phyloP scores from a whole-genome alignment of 2,113 vertebrate species.

The Colaptes auratus region DNA sequence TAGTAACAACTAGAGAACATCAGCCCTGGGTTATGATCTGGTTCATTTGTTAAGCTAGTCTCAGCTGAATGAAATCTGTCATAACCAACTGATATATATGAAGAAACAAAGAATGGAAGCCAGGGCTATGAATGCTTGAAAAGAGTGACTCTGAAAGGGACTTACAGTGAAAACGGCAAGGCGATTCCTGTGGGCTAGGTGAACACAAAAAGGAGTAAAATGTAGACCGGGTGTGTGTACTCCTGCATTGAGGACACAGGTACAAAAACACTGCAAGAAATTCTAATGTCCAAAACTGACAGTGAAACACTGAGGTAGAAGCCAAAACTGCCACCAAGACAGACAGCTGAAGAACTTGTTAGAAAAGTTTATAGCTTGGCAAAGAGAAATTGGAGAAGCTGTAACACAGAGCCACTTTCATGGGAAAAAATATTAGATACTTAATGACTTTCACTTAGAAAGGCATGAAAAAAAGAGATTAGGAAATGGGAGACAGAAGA shows the following conservation, averaged over 20 bases:
- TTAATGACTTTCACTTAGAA: constrained; percentile 8
- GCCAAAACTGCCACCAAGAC: not conserved
- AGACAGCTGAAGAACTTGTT: not conserved
- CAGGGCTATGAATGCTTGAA: not conserved
- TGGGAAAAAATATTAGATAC: not conserved
- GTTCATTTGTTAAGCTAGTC: not conserved
- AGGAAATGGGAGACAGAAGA: constrained; percentile 11
- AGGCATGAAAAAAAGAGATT: constrained; percentile 9
- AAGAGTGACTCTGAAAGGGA: not conserved
- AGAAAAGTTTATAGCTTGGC: not conserved
- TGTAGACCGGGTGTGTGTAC: not conserved
- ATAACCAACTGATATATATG: not conserved
- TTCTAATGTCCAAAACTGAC: not conserved
- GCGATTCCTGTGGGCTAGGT: not conserved
- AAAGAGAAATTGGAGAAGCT: not conserved
- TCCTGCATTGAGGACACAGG: not conserved
- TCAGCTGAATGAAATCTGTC: not conserved
- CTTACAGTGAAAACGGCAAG: not conserved
- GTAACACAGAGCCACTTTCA: not conserved
- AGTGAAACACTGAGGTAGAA: not conserved
- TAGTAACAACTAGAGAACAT: not conserved
- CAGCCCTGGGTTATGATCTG: not conserved
- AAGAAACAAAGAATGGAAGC: not conserved
- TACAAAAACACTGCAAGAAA: not conserved
- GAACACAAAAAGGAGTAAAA: not conserved